Evolutionary conservation across 2,113 vertebrate species (phyloP), one percentile per base, ranked within the genome.

Genomic region (Melierax canorus): DNA sequence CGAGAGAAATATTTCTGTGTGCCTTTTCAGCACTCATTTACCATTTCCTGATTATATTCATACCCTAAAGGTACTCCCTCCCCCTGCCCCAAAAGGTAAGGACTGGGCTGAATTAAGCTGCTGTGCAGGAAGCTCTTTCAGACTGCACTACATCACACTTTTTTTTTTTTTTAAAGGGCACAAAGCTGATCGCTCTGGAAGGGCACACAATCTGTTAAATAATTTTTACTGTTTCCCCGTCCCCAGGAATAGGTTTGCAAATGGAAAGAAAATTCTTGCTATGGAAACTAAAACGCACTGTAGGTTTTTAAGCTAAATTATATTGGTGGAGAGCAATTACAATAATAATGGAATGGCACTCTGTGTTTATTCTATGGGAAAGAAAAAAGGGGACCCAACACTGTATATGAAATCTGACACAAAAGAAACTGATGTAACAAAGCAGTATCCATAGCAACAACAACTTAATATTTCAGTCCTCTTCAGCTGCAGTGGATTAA

Each of bases 401-500:
- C 92, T 10, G 91, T 39, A 92, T 97, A 97, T 97, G 97, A 98
- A 98, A 98, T 97, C 94, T 64, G 97, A 98, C 98, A 98, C 98
- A 98, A 98, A 99, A 99, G 98, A 97, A 98, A 98, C 97, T 96
- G 97, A 98, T 97, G 98, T 98, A 99, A 98, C 98, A 99, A 99
- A 99, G 98, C 97, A 97, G 99, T 99, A 98, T 98, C 99, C 99
- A 99, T 99, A 97, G 99, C 98, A 99, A 99, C 99, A 98, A 98
- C 99, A 99, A 99, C 99, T 99, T 99, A 99, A 99, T 99, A 99
- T 99, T 99, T 99, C 99, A 97, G 98, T 98, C 98, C 99, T 99
- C 99, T 98, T 99, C 99, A 99, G 99, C 99, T 99, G 99, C 99
- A 99, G 98, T 97, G 99, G 99, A 99, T 99, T 99, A 99, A 99